Percentiles rank a stretch among this genome's conserved stretches.
Evolutionary conservation across 2,113 vertebrate genomes (phyloP).

Genomic region (Herpailurus yagouaroundi): DNA sequence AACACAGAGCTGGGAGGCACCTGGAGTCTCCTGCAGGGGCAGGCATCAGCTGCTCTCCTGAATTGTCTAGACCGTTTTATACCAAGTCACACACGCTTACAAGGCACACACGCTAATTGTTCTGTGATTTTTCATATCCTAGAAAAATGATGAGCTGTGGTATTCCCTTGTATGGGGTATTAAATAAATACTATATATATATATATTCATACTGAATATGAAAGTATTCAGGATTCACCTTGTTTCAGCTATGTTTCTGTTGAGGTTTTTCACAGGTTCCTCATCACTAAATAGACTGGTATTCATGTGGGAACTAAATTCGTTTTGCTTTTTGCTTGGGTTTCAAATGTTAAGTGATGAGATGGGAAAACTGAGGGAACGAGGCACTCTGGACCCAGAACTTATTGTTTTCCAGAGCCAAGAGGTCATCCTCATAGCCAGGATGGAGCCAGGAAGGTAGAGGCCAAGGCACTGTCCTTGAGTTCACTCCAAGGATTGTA

Average conservation of each 20-base stretch:
- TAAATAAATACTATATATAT: background rate
- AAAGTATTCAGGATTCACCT: background rate
- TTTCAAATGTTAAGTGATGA: background rate
- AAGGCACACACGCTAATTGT: background rate
- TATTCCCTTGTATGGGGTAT: background rate
- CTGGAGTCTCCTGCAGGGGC: background rate
- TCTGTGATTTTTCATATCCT: background rate
- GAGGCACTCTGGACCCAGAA: background rate
- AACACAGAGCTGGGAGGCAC: too few species aligned
- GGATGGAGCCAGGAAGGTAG: background rate
- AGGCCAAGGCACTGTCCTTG: background rate
- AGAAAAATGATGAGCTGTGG: background rate
- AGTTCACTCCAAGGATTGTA: background rate
- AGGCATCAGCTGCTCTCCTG: background rate
- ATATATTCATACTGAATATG: background rate
- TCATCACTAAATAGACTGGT: background rate
- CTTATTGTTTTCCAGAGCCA: background rate
- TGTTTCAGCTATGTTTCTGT: background rate
- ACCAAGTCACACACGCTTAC: background rate
- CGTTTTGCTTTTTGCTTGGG: background rate
- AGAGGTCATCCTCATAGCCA: background rate
- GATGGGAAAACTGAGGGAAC: background rate
- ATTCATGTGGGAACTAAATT: background rate
- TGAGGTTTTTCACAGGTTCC: background rate
- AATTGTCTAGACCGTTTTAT: background rate